Evolutionary conservation across 2,888 invertebrate genomes (phyloP).

Genomic region (Thera obeliscata): DNA sequence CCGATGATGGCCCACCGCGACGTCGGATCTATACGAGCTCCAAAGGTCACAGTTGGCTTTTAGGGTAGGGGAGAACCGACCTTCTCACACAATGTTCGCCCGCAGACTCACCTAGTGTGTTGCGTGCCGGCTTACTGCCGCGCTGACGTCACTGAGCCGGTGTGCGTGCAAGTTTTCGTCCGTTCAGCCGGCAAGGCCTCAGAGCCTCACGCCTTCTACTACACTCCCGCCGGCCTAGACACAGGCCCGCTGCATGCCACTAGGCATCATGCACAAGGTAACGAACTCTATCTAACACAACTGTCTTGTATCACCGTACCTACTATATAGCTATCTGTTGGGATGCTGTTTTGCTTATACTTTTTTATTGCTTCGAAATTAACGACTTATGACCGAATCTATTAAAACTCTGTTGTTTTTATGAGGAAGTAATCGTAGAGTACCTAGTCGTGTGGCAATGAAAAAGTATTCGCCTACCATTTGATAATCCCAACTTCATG

Average conservation of each 20-base stretch:
- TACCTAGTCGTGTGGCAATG: conserved; percentile 13
- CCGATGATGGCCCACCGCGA: background rate
- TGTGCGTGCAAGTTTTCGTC: conserved; percentile 90
- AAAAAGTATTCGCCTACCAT: conserved; percentile 25
- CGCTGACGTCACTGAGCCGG: conserved; percentile 87
- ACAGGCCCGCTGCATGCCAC: conserved; percentile 65
- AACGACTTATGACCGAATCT: background rate
- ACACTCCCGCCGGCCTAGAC: conserved; percentile 85
- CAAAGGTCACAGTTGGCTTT: conserved; percentile 2
- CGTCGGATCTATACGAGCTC: background rate
- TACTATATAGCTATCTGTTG: conserved; percentile 22
- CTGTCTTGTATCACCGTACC: conserved; percentile 6
- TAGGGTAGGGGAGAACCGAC: too few species aligned
- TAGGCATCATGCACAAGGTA: conserved; percentile 65
- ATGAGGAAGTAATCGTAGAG: background rate
- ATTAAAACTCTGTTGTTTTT: background rate
- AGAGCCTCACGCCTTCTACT: conserved; percentile 93
- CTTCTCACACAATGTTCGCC: conserved; percentile 23
- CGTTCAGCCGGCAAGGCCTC: conserved; percentile 94
- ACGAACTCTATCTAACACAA: conserved; percentile 57
- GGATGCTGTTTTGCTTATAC: conserved; percentile 18
- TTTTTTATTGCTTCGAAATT: conserved; percentile 17
- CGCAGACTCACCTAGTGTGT: conserved; percentile 94
- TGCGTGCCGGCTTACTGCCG: conserved; percentile 91
- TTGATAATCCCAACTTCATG: conserved; percentile 17